Base-by-base conservation (phyloP, 1,140 invertebrate genomes). In the Drosophila sucinea region DNA sequence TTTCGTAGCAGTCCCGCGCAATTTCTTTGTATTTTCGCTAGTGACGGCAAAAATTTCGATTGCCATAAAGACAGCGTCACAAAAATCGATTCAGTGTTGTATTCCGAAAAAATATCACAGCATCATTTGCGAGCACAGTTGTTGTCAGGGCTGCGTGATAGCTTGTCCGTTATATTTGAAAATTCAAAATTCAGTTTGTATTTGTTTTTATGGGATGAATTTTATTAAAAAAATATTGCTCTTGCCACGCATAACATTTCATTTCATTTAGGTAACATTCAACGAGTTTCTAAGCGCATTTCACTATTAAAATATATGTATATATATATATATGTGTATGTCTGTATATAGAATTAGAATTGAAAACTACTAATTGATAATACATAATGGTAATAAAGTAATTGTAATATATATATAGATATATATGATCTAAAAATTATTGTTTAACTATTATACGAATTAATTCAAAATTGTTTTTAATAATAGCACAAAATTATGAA, bases 151-250 rank as follows among this genome's bases (percentile, higher is more conserved):
- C 44, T 51, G 7, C n/a, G 11, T 17, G 3, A 17, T n/a, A 41
- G n/a, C 27, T 7, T 8, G 7, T 3, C 30, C 3, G n/a, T 61
- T 29, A 61, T 40, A 5, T 61, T 44, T 30, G n/a, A 57, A 57
- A 32, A 32, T 17, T 56, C 29, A 32, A 57, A 33, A 23, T 8
- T 8, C 7, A 35, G 5, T 23, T 29, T 17, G 6, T 10, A 29
- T 32, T 8, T 44, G 2, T 47, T 38, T 68, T 75, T 68, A 63
- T 33, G 54, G 47, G 67, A 87, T 68, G 38, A 63, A 17, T 17
- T 86, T 86, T 86, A 86, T 89, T 89, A 89, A 35, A 89, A 89
- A 89, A 89, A 89, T 89, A 89, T 89, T 89, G 84, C 84, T 89
- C 77, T 89, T 78, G 67, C 73, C 84, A 83, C 70, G 76, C 64